Base-by-base conservation (phyloP, 2,888 invertebrate genomes). In the Zootermopsis nevadensis region DNA sequence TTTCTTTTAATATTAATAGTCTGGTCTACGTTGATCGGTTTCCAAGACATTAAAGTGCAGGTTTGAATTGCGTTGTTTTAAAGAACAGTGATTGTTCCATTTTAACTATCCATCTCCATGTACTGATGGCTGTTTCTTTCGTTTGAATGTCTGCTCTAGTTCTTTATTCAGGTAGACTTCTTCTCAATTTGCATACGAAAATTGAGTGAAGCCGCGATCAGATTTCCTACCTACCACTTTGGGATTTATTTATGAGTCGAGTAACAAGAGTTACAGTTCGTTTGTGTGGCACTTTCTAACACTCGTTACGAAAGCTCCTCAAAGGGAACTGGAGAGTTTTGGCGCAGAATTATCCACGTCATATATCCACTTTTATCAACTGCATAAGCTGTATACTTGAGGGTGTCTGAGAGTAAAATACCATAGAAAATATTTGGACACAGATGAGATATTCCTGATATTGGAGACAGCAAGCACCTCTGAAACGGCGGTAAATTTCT, bases 141-240 rank as follows among this genome's bases (percentile, higher is more conserved):
- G n/a, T 60, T 60, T n/a, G n/a, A 60, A 60, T 60, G 60, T 12
- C 60, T 60, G n/a, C n/a, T 60, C 6, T n/a, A 27, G n/a, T n/a
- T 60, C n/a, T 60, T 60, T 60, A 60, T 60, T 27, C 60, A 60
- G 60, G n/a, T n/a, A n/a, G 3, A n/a, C 27, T 60, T 60, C 4
- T 60, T 60, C 60, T 27, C 27, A 60, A 60, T 60, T 60, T 60
- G n/a, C 60, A 60, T 60, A 60, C n/a, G n/a, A 60, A 27, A 60
- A 60, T 27, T 60, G 60, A 60, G 60, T 6, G 60, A 27, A 60
- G 60, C 60, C 27, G 60, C 60, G n/a, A 60, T 0, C 7, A 55
- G 27, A 60, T 60, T 27, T 60, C 7, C 27, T n/a, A n/a, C 60
- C n/a, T 60, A n/a, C 27, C 60, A 60, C 27, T 60, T 27, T 27